Evolutionary conservation across 2,797 vertebrate species (phyloP), one percentile per base, ranked within the genome.

Genomic region (Cyprinella venusta): DNA sequence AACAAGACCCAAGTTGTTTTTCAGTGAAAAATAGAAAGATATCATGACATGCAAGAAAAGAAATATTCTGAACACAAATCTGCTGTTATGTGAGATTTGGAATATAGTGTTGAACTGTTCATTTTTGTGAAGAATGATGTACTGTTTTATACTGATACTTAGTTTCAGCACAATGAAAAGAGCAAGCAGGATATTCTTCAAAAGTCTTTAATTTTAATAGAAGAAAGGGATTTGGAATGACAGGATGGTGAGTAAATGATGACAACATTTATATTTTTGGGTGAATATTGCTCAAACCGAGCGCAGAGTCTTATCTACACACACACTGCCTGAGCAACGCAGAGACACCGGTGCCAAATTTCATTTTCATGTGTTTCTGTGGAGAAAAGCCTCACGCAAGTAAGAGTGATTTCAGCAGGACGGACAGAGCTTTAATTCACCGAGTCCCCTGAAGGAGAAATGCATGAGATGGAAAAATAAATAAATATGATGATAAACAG

Each of bases 351-450:
- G 15, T 50, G 80, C 80, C 59, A 63, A 50, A 64, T 36, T 33
- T 24, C 26, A 61, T 95, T 91, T 95, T 94, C 94, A 95, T 95
- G 95, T 94, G 94, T 94, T 95, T 95, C 94, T 40, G 56, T 50
- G 79, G 61, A 78, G 50, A 95, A 95, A 92, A 95, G 95, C 93
- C 94, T 59, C 78, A 75, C 95, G 95, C 94, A 93, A 94, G 93
- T 93, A 93, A 93, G 92, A 93, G 93, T 94, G 85, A 75, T 94
- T 90, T 94, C 92, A 90, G 92, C 93, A 89, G 93, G 93, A 93
- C 92, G 93, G 93, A 93, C 92, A 91, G 91, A 94, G 95, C 94
- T 95, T 96, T 94, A 82, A 95, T 95, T 95, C 94, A 94, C 90
- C 94, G 94, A 94, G 94, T 96, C 59, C 80, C 74, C 94, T 89